Conservation (phyloP, 2,797 vertebrate species). For the Toxotes lorentzi region DNA sequence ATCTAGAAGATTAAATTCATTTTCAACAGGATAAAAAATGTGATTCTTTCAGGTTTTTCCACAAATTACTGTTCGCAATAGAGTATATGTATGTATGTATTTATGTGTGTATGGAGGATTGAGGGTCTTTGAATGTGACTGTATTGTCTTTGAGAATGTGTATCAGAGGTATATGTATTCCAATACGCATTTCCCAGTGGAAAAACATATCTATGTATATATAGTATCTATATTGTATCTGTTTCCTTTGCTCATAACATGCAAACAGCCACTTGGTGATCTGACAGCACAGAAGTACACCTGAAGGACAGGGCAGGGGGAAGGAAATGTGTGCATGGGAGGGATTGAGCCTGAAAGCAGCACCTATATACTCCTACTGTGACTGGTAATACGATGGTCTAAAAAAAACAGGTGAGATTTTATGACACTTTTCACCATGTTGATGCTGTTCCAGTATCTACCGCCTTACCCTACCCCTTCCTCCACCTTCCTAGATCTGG, state of each 20-base stretch:
- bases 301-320: slow-evolving; percentile 74
- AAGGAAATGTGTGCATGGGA: slow-evolving; percentile 56
- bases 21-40: slow-evolving; percentile 84
- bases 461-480: slow-evolving; percentile 19
- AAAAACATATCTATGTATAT: slow-evolving; percentile 86
- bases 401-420: slow-evolving; percentile 75
- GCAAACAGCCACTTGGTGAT: slow-evolving; percentile 97
- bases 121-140: slow-evolving; percentile 52
- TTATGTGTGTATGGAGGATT: slow-evolving; percentile 38
- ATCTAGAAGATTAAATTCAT: slow-evolving; percentile 87
- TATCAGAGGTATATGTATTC: slow-evolving; percentile 77
- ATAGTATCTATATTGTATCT: slow-evolving; percentile 87
- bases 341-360: slow-evolving; percentile 71
- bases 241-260: slow-evolving; percentile 93
- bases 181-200: slow-evolving; percentile 74
- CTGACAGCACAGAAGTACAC: slow-evolving; percentile 94
- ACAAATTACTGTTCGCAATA: slow-evolving; percentile 70
- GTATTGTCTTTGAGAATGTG: slow-evolving; percentile 67
- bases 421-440: slow-evolving; percentile 63
- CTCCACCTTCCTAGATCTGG: slow-evolving; percentile 14
- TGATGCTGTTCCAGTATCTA: slow-evolving; percentile 37
- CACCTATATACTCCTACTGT: slow-evolving; percentile 67
- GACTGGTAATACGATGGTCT: slow-evolving; percentile 67
- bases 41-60: slow-evolving; percentile 74
- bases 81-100: slow-evolving; percentile 57